A percentile compares a stretch with the other conserved stretches of the same genome.
Conservation (phyloP, 2,888 invertebrate species). For the Eristalis tenax region DNA sequence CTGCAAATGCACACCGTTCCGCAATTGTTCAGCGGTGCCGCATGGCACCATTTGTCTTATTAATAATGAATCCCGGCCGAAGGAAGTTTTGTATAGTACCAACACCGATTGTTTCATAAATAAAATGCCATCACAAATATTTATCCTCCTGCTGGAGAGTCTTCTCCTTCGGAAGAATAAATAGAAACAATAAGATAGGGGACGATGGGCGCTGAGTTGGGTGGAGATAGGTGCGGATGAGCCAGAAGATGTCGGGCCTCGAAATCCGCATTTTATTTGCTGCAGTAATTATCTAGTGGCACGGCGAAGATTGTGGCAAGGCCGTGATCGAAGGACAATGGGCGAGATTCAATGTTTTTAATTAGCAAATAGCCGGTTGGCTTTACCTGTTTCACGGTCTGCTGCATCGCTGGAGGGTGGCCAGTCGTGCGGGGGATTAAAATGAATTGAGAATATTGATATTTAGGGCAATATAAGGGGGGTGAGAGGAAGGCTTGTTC, state of each 20-base stretch:
- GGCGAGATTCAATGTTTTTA: slow-evolving; percentile 61
- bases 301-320: slow-evolving; percentile 35
- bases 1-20: slow-evolving; percentile 1
- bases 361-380: slow-evolving; percentile 64
- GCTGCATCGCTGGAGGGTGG: slow-evolving; percentile 46
- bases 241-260: slow-evolving; percentile 7
- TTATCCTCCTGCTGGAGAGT: slow-evolving; percentile 39
- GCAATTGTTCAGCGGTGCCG: slow-evolving; percentile 42
- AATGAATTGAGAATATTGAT: slow-evolving; percentile 13
- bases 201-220: neutral
- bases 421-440: neutral
- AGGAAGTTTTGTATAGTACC: slow-evolving; percentile 28
- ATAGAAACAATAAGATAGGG: slow-evolving; percentile 36
- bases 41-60: slow-evolving; percentile 58
- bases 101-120: slow-evolving; percentile 63
- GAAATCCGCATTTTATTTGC: slow-evolving; percentile 47
- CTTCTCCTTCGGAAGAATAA: slow-evolving; percentile 44
- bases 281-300: slow-evolving; percentile 65
- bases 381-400: slow-evolving; percentile 40
- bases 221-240: neutral
- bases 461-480: neutral
- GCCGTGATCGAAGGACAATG: slow-evolving; percentile 59
- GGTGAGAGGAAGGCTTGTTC: neutral
- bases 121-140: slow-evolving; percentile 64
- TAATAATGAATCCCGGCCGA: slow-evolving; percentile 41